A percentile compares a stretch with the other conserved stretches of the same genome.
These are phyloP conservation scores for Mus minutoides DNA, from an alignment of 2,797 vertebrate species.

Conservation along the genomic window DNA sequence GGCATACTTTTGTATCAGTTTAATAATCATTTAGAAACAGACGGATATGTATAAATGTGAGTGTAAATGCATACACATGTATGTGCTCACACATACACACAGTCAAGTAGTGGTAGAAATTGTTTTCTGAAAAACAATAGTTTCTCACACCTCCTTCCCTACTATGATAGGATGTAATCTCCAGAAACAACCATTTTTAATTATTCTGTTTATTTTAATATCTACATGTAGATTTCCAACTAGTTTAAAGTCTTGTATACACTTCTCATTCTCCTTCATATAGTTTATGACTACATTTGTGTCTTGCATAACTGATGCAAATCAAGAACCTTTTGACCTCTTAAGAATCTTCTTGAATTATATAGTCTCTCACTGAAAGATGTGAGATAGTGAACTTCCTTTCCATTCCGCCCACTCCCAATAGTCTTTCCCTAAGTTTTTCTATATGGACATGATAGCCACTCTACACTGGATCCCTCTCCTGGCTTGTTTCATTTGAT, in stretches of 20 bases:
- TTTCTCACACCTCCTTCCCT: accelerated
- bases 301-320: neutral
- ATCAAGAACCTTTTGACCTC: neutral
- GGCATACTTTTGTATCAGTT: neutral
- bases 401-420: neutral
- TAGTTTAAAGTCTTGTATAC: neutral
- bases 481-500: neutral
- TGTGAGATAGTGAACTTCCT: neutral
- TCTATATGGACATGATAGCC: neutral
- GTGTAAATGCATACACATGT: neutral
- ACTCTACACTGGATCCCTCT: neutral
- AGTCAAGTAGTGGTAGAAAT: neutral
- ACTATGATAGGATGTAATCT: neutral
- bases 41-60: neutral
- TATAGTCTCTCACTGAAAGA: neutral
- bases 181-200: neutral
- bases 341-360: neutral
- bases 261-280: neutral
- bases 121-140: neutral
- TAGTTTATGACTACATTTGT: neutral
- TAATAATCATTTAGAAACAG: neutral
- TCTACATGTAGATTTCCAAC: neutral
- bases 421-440: neutral
- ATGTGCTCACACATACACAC: neutral
- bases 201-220: neutral